Evolutionary conservation across 2,113 vertebrate species (phyloP).

Genomic region (Oenanthe oenanthe): DNA sequence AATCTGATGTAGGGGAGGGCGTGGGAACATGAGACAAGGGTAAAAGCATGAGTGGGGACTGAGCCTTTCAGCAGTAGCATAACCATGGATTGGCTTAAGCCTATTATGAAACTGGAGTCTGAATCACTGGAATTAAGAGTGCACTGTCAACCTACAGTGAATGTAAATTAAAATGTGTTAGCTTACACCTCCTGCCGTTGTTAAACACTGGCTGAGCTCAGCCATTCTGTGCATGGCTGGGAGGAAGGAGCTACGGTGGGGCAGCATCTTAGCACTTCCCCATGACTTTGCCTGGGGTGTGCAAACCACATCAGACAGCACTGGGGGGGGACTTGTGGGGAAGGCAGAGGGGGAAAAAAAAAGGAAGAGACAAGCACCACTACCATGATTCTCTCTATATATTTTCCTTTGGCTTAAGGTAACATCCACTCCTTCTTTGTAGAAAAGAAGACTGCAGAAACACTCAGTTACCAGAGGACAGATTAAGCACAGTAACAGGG

Average conservation of each 20-base stretch:
- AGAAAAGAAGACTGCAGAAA: neutral
- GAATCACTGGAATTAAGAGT: slow-evolving; percentile 38
- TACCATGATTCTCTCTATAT: neutral
- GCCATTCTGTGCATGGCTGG: neutral
- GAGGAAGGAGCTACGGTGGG: neutral
- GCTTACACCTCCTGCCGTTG: neutral
- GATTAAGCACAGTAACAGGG: neutral
- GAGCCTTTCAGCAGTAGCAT: slow-evolving; percentile 38
- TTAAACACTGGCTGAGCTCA: neutral
- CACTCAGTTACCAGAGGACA: neutral
- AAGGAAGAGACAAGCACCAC: neutral
- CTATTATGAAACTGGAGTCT: slow-evolving; percentile 33
- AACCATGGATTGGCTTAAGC: neutral
- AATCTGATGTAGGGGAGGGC: neutral
- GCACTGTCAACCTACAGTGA: slow-evolving; percentile 23
- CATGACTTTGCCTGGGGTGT: neutral
- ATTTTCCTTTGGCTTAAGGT: neutral
- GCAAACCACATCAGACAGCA: neutral
- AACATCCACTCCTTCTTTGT: neutral
- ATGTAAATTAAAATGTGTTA: slow-evolving; percentile 26
- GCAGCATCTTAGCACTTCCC: neutral
- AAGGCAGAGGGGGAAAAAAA: neutral
- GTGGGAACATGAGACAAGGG: slow-evolving; percentile 1
- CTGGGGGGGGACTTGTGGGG: fast-evolving
- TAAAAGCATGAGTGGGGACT: slow-evolving; percentile 32